These are phyloP conservation scores for Ceratitis capitata DNA, from an alignment of 1,140 invertebrate genomes.

Conservation along the genomic window DNA sequence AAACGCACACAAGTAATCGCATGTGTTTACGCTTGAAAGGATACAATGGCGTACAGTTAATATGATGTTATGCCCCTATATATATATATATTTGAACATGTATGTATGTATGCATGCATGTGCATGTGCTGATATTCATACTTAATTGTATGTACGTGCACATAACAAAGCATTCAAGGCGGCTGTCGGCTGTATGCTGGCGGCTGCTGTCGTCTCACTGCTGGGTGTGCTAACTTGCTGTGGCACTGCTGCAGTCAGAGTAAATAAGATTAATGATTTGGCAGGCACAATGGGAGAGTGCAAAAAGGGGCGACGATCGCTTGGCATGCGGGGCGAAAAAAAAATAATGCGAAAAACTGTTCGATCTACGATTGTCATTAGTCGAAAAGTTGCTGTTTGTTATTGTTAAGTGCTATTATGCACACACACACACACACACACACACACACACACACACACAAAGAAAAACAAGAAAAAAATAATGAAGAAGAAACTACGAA, in stretches of 20 bases:
- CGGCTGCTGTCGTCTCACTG: background rate
- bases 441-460: too few species aligned
- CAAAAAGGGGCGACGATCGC: background rate
- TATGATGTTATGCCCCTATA: background rate
- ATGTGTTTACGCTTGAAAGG: conserved; percentile 64
- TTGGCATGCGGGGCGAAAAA: background rate
- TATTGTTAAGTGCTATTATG: conserved; percentile 63
- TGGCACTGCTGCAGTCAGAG: conserved; percentile 12
- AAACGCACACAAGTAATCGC: conserved; percentile 60
- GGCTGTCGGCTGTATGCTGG: background rate
- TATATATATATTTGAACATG: too few species aligned
- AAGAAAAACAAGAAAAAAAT: too few species aligned
- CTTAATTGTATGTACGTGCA: background rate
- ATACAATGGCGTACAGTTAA: conserved; percentile 48
- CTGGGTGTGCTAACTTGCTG: conserved; percentile 18
- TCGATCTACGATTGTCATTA: conserved; percentile 61
- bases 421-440: too few species aligned
- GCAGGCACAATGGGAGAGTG: background rate
- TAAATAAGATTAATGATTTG: conserved; percentile 36
- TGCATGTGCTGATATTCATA: too few species aligned
- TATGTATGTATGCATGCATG: background rate
- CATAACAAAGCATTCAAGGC: background rate
- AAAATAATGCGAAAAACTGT: conserved; percentile 19
- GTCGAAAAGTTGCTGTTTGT: conserved; percentile 63
- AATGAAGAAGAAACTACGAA: conserved; percentile 1